Evolutionary conservation across 2,113 vertebrate species (phyloP).

Genomic region (Lanius collurio): DNA sequence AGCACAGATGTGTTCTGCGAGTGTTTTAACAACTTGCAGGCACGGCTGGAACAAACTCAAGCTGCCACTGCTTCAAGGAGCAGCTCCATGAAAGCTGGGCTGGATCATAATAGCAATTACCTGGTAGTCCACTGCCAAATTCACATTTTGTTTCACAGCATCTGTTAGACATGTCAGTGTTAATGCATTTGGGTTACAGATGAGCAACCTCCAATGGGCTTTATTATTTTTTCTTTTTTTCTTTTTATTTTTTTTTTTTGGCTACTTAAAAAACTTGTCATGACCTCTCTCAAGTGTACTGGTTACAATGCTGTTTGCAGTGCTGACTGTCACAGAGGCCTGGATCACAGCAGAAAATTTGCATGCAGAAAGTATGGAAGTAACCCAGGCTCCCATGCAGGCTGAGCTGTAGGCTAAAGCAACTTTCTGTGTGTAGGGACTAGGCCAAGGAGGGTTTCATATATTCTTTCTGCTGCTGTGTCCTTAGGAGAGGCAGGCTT

Average conservation of each 20-base stretch:
- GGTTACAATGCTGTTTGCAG: not conserved
- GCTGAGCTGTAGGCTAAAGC: not conserved
- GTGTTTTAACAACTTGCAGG: conserved; percentile 75
- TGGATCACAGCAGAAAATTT: not conserved
- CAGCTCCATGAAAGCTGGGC: conserved; percentile 73
- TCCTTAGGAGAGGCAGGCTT: not conserved
- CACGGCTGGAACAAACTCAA: conserved; percentile 69
- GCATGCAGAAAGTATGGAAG: not conserved
- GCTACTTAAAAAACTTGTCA: not conserved
- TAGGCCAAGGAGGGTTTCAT: not conserved
- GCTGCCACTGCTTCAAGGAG: conserved; percentile 65
- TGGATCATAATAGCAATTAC: conserved; percentile 72
- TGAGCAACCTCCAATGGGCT: not conserved
- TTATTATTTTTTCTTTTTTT: not conserved
- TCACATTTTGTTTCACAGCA: conserved; percentile 23
- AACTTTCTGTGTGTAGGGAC: not conserved
- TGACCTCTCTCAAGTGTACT: not conserved
- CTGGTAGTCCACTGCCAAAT: conserved; percentile 70
- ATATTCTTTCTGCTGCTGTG: not conserved
- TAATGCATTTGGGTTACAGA: conserved; percentile 39
- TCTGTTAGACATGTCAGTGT: conserved; percentile 1
- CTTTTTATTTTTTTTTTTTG: not conserved
- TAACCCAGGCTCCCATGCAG: not conserved
- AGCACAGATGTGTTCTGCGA: conserved; percentile 58
- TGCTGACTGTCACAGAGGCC: not conserved